Conservation (phyloP, 53 echinoderm and acorn worm species). For the Arbacia lixula region DNA sequence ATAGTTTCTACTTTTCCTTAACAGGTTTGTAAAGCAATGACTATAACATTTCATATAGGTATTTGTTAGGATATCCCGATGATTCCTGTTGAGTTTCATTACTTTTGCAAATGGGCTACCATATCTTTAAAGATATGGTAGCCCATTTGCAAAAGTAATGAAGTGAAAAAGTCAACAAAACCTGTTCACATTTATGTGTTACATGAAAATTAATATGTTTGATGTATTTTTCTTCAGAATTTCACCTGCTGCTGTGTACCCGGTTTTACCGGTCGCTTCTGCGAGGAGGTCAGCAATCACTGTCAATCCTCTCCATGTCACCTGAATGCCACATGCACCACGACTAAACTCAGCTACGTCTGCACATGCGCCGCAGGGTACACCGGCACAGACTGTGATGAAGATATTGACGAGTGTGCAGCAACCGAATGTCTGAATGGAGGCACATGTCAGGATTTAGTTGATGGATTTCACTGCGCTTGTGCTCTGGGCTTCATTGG, state of each 20-base stretch:
- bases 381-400: slow-evolving; percentile 58
- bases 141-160: too few species aligned
- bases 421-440: slow-evolving; percentile 55
- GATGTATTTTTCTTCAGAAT: slow-evolving; percentile 40
- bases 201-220: too few species aligned
- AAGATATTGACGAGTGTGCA: slow-evolving; percentile 65
- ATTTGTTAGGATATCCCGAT: too few species aligned
- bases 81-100: too few species aligned
- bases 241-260: slow-evolving; percentile 73
- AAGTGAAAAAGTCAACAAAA: too few species aligned
- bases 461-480: slow-evolving; percentile 50
- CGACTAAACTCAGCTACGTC: slow-evolving; percentile 22
- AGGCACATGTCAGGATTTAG: slow-evolving; percentile 60
- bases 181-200: too few species aligned
- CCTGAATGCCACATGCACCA: slow-evolving; percentile 58
- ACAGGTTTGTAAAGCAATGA: too few species aligned
- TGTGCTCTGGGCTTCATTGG: slow-evolving; percentile 65
- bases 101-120: too few species aligned
- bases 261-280: slow-evolving; percentile 71
- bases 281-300: slow-evolving; percentile 61
- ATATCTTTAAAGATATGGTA: too few species aligned
- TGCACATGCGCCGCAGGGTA: slow-evolving; percentile 61
- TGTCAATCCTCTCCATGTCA: slow-evolving; percentile 63
- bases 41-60: too few species aligned
- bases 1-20: too few species aligned